A percentile compares a stretch with the other conserved stretches of the same genome.
Conservation (phyloP, 1,140 invertebrate genomes). For the Bradynema listronoti region DNA sequence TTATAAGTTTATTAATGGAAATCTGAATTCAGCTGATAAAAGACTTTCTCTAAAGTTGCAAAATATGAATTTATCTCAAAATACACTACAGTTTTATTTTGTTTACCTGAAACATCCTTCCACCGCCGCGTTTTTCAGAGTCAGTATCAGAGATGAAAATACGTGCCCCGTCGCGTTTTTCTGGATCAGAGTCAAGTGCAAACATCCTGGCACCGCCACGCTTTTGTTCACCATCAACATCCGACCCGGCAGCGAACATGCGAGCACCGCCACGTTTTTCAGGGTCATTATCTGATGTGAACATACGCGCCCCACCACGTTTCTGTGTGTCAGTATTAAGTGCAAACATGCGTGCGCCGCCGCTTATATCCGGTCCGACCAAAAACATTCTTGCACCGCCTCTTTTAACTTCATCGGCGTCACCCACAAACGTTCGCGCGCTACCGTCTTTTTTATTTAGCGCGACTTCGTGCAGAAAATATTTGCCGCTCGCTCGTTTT, state of each 20-base stretch:
- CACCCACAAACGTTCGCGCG: neutral
- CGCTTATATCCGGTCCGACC: conserved; percentile 10
- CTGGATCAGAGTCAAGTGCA: neutral
- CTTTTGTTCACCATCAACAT: neutral
- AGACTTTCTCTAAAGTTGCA: too few species aligned
- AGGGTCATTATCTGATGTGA: neutral
- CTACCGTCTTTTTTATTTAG: conserved; percentile 6
- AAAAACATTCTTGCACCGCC: conserved; percentile 10
- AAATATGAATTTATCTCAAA: too few species aligned
- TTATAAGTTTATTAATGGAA: too few species aligned
- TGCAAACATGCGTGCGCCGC: conserved; percentile 13
- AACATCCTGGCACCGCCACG: neutral
- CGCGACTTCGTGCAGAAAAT: conserved; percentile 13
- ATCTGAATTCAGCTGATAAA: too few species aligned
- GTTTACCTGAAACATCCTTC: neutral
- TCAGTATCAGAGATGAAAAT: neutral
- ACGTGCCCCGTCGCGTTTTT: too few species aligned
- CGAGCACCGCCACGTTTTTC: conserved; percentile 12
- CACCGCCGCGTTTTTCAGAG: neutral
- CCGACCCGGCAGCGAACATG: neutral
- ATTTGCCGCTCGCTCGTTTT: conserved; percentile 25
- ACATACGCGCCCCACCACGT: conserved; percentile 1
- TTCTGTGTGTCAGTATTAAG: neutral
- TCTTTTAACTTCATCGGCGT: conserved; percentile 9
- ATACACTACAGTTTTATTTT: too few species aligned